Evolutionary conservation across 2,797 vertebrate species (phyloP).

Genomic region (Babyrousa celebensis): DNA sequence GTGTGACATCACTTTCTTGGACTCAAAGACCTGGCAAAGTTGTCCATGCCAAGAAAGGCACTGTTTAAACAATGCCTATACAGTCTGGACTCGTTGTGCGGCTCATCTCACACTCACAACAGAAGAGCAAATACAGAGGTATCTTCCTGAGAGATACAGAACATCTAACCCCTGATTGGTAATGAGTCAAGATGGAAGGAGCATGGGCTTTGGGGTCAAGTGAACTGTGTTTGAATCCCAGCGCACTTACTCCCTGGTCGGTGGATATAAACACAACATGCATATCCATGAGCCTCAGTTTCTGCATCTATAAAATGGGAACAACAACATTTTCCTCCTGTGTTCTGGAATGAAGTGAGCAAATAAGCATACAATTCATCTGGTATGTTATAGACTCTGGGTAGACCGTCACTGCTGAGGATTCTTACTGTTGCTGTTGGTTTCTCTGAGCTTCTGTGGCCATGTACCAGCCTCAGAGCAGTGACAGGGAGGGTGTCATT

Average conservation of each 20-base stretch:
- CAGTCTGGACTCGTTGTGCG: neutral
- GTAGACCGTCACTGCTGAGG: neutral
- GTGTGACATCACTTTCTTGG: neutral
- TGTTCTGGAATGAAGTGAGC: neutral
- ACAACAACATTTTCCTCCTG: neutral
- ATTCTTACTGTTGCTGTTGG: neutral
- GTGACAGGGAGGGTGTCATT: neutral
- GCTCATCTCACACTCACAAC: neutral
- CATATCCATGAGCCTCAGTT: neutral
- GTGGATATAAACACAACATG: neutral
- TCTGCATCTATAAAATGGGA: constrained; percentile 7
- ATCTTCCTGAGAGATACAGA: neutral
- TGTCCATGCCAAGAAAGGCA: neutral
- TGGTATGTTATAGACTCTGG: neutral
- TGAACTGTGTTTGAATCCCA: neutral
- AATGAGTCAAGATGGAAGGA: neutral
- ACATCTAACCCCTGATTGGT: neutral
- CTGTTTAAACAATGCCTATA: neutral
- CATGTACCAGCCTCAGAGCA: neutral
- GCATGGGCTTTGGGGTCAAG: neutral
- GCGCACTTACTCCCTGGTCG: neutral
- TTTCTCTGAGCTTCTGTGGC: neutral
- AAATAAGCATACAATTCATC: neutral
- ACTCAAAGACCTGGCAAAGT: neutral
- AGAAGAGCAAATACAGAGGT: neutral